Evolutionary conservation across 2,113 vertebrate species (phyloP).

Genomic region (Rhinolophus ferrumequinum): DNA sequence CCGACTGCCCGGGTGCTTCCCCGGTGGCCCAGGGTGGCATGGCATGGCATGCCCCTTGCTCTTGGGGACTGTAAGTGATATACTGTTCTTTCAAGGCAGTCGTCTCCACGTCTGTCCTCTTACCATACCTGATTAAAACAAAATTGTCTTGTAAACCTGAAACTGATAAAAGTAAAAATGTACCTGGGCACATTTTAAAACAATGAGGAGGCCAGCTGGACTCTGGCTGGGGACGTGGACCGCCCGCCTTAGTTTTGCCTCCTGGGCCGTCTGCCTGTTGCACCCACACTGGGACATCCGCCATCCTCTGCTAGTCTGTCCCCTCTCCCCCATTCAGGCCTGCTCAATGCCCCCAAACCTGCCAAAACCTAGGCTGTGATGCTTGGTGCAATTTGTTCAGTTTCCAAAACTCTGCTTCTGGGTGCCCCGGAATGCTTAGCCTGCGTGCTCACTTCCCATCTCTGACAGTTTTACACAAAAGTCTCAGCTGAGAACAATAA

Average conservation of each 20-base stretch:
- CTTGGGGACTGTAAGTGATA: background rate
- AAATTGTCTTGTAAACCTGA: background rate
- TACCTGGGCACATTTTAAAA: background rate
- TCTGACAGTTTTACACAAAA: background rate
- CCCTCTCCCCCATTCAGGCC: fast-evolving
- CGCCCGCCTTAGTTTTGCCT: fast-evolving
- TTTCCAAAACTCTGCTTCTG: background rate
- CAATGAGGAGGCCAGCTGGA: fast-evolving
- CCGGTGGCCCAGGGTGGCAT: background rate
- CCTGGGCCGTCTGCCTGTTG: background rate
- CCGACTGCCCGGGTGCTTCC: background rate
- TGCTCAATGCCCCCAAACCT: too few species aligned
- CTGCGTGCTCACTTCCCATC: background rate
- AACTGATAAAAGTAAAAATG: too few species aligned
- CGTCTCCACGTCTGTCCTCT: background rate
- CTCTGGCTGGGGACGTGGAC: background rate
- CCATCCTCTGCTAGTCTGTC: background rate
- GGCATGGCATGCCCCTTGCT: background rate
- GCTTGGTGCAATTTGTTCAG: background rate
- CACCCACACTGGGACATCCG: fast-evolving
- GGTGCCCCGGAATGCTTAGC: background rate
- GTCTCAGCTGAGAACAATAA: background rate
- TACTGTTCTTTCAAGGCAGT: background rate
- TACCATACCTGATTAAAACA: fast-evolving
- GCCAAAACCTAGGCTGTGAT: background rate